Percentiles rank a stretch among this genome's conserved stretches.
Evolutionary conservation across 1,140 invertebrate species (phyloP).

Genomic region (Aphaenogaster rudis): DNA sequence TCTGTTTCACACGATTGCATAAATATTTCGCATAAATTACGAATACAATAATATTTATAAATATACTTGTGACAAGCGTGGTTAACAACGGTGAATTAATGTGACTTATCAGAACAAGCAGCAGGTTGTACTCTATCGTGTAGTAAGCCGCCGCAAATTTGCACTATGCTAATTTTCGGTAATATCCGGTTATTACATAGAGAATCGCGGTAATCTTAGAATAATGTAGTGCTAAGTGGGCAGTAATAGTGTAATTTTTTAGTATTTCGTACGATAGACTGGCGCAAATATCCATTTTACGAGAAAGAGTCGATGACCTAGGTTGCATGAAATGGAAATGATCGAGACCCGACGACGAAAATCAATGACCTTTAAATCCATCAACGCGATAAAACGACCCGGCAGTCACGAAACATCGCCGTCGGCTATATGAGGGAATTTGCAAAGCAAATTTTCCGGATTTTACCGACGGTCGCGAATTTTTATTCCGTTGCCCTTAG

Average conservation of each 20-base stretch:
- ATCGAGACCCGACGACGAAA: neutral
- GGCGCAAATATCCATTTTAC: neutral
- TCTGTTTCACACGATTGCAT: neutral
- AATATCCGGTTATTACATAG: neutral
- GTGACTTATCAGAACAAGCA: neutral
- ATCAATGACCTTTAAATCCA: slow-evolving; percentile 48
- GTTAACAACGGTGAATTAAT: neutral
- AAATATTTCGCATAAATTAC: slow-evolving; percentile 1
- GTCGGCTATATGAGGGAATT: slow-evolving; percentile 52
- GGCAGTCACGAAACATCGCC: slow-evolving; percentile 7
- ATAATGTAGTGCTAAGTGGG: neutral
- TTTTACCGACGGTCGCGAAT: slow-evolving; percentile 41
- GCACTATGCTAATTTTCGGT: neutral
- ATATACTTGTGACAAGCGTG: neutral
- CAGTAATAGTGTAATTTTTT: neutral
- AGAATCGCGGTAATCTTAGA: neutral
- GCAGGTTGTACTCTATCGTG: neutral
- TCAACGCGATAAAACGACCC: slow-evolving; percentile 32
- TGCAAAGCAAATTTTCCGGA: slow-evolving; percentile 54
- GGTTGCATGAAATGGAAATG: slow-evolving; percentile 24
- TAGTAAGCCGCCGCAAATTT: slow-evolving; percentile 20
- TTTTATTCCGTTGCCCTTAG: slow-evolving; percentile 44
- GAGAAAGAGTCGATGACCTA: neutral
- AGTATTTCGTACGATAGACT: neutral
- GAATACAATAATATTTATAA: neutral